These are phyloP conservation scores for Triplophysa rosa DNA, from an alignment of 2,113 vertebrate species.

Conservation along the genomic window DNA sequence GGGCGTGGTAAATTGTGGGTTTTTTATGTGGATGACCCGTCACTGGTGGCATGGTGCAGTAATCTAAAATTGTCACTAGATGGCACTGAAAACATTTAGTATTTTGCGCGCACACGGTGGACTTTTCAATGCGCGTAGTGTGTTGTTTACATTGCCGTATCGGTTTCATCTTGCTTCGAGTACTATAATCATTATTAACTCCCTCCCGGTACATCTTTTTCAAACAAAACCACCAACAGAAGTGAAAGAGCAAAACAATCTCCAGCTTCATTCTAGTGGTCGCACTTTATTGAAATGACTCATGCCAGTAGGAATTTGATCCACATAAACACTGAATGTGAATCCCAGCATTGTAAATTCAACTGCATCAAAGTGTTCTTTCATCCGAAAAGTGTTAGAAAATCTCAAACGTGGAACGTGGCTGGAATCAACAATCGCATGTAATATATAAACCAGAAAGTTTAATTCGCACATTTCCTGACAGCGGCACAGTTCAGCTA, in stretches of 20 bases:
- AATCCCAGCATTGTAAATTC: background rate
- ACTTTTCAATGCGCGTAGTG: background rate
- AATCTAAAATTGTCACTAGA: constrained; percentile 21
- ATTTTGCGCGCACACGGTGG: background rate
- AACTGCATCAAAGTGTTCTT: too few species aligned
- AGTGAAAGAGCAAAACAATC: background rate
- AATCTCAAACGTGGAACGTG: too few species aligned
- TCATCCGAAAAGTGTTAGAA: too few species aligned
- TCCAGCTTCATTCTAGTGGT: background rate
- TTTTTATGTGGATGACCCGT: background rate
- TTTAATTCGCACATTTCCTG: constrained; percentile 28
- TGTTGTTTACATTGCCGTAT: constrained; percentile 2
- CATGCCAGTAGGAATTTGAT: background rate
- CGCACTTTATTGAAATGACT: background rate
- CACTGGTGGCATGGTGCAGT: background rate
- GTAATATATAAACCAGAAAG: background rate
- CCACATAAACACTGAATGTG: background rate
- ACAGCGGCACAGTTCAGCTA: background rate
- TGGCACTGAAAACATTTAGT: constrained; percentile 4
- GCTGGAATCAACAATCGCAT: background rate
- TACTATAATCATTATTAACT: background rate
- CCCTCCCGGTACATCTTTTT: background rate
- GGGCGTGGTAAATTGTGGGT: too few species aligned
- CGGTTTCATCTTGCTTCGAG: background rate
- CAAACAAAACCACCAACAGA: too few species aligned